A percentile compares a stretch with the other conserved stretches of the same genome.
Conservation (phyloP, 1,140 invertebrate species). For the Habropoda laboriosa region DNA sequence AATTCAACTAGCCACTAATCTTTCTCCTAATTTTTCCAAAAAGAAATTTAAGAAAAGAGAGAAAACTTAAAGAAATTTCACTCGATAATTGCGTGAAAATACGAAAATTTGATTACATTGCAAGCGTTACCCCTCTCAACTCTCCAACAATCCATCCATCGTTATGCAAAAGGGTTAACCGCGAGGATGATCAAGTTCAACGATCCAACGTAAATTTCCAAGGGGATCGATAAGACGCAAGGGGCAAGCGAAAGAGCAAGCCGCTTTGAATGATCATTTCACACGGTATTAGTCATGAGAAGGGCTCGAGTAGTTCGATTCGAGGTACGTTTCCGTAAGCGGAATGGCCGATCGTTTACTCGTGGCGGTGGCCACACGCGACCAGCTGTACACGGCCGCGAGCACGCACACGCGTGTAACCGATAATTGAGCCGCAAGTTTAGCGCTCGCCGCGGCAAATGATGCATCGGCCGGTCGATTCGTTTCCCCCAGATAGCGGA, state of each 20-base stretch:
- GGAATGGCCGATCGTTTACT: constrained; percentile 1
- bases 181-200: no score
- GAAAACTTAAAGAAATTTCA: no score
- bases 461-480: constrained; percentile 72
- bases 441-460: constrained; percentile 67
- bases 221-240: background rate
- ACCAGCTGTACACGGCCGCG: background rate
- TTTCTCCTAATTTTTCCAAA: no score
- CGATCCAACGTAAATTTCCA: no score
- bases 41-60: no score
- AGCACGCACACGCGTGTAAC: constrained; percentile 13
- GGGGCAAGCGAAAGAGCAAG: background rate
- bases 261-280: background rate
- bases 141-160: no score
- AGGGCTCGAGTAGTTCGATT: background rate
- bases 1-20: no score
- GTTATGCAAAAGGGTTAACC: no score
- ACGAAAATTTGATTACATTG: no score
- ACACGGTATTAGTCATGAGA: constrained; percentile 20
- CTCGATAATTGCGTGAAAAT: no score
- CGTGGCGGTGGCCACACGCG: background rate
- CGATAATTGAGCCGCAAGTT: constrained; percentile 73
- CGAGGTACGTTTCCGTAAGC: constrained; percentile 25
- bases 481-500: constrained; percentile 73
- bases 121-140: no score